A percentile compares a stretch with the other conserved stretches of the same genome.
Conservation (phyloP, 2,888 invertebrate species). For the Drosophila niveifrons region DNA sequence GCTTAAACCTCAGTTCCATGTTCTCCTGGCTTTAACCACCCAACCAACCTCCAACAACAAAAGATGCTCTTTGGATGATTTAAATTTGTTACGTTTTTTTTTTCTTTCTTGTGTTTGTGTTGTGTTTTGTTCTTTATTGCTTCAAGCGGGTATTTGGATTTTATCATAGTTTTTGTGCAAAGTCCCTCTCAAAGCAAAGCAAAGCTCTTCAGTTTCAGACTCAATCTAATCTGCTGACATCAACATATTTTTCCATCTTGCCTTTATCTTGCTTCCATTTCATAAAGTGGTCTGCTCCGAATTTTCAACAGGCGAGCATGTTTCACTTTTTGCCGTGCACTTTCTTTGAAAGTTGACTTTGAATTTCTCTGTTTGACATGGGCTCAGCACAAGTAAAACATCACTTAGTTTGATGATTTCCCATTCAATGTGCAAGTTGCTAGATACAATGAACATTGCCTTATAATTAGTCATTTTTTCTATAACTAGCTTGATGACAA, state of each 20-base stretch:
- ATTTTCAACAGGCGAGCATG: background rate
- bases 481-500: too few relatives aligned
- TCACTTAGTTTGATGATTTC: background rate
- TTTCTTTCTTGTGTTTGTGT: constrained; percentile 9
- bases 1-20: background rate
- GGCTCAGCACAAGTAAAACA: background rate
- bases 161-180: background rate
- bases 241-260: background rate
- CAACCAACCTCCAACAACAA: constrained; percentile 2
- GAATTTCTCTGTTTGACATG: background rate
- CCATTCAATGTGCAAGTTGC: background rate
- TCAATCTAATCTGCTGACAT: constrained; percentile 7
- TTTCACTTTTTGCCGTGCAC: background rate
- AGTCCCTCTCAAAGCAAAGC: constrained; percentile 1
- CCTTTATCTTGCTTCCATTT: background rate
- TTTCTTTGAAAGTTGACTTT: background rate
- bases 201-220: constrained; percentile 3
- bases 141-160: constrained; percentile 6
- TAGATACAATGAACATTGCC: background rate
- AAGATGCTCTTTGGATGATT: constrained; percentile 33
- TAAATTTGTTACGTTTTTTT: constrained; percentile 23
- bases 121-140: constrained; percentile 10
- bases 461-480: too few relatives aligned
- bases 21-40: background rate
- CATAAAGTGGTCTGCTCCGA: background rate